Evolutionary conservation across 2,113 vertebrate species (phyloP).

Genomic region (Scomber japonicus): DNA sequence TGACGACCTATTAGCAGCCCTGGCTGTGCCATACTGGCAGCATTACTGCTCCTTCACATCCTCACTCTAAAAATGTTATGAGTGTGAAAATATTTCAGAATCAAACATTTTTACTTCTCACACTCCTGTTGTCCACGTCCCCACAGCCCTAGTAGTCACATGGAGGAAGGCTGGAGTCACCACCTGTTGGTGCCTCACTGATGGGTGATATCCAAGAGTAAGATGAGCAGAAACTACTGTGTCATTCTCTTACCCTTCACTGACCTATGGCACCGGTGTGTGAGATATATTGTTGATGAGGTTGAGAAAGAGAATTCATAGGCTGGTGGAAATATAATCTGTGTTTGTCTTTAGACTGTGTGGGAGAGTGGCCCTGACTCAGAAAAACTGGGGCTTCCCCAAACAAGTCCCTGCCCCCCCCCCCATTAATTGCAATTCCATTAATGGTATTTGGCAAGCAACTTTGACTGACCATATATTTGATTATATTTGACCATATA

Average conservation of each 20-base stretch:
- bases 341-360: background rate
- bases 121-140: slow-evolving; percentile 1
- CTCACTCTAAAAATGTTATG: slow-evolving; percentile 41
- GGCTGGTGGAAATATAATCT: background rate
- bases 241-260: background rate
- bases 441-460: background rate
- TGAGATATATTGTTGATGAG: background rate
- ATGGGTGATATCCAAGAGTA: background rate
- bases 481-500: no score
- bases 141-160: background rate
- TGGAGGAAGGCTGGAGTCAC: slow-evolving; percentile 2
- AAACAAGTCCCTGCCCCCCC: background rate
- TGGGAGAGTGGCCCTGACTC: background rate
- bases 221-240: background rate
- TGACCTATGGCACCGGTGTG: background rate
- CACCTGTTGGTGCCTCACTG: slow-evolving; percentile 7
- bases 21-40: slow-evolving; percentile 1
- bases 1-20: slow-evolving; percentile 27
- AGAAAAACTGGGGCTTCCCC: background rate
- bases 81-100: slow-evolving; percentile 55
- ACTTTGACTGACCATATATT: background rate
- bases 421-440: background rate
- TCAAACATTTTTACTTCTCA: slow-evolving; percentile 33
- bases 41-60: slow-evolving; percentile 39
- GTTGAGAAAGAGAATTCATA: background rate